Evolutionary conservation across 2,797 vertebrate species (phyloP), one percentile per base, ranked within the genome.

Genomic region (Gymnothorax javanicus): DNA sequence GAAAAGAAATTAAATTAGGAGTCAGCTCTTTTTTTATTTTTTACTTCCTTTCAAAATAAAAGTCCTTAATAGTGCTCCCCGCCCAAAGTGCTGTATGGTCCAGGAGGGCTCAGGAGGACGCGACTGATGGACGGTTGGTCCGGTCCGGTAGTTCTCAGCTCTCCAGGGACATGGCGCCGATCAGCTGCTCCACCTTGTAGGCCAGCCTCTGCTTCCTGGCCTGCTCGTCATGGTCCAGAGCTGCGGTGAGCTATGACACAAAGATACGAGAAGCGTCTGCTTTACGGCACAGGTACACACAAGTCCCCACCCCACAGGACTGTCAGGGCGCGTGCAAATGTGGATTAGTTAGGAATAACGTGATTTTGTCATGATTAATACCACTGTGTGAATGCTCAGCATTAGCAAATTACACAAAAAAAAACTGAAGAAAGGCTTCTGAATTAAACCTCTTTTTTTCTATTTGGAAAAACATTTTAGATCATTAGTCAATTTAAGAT

Each of bases 171-270:
- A 99, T 99, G 92, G 97, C 97, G 15, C 93, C 93, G 77, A 99
- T 98, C 85, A 99, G 97, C 90, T 99, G 98, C 90, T 99, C 98
- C 92, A 99, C 98, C 94, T 99, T 99, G 95, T 98, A 98, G 0
- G 97, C 96, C 93, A 99, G 93, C 57, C 97, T 95, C 94, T 99
- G 98, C 92, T 98, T 96, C 90, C 96, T 96, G 0, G 98, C 98
- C 92, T 99, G 98, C 15, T 99, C 98, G 0, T 99, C 98, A 90
- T 97, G 97, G 90, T 99, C 98, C 91, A 99, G 91, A 0, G 98
- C 98, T 7, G 96, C 94, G 0, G 97, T 97, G 92, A 99, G 98
- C 98, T 99, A 94, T 20, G 23, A 8, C 75, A 60, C 0, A 62
- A 4, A 69, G 81, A 64, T 73, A 67, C 52, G 33, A 54, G 75